Conservation (phyloP, 2,888 invertebrate genomes). For the Entomobrya proxima region DNA sequence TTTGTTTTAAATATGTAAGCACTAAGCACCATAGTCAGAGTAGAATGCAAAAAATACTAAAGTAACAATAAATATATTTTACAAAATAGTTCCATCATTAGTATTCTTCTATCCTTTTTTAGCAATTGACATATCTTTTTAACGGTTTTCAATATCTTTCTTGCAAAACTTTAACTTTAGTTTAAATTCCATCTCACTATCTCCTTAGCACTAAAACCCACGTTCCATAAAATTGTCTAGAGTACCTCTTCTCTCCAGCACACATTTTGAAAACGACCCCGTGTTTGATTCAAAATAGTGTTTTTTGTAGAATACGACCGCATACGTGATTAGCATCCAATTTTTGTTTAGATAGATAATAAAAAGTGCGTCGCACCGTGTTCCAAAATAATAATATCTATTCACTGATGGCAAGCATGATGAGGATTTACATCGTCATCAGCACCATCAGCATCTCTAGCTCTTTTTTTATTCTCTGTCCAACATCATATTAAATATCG, state of each 20-base stretch:
- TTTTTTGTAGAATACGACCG: constrained; percentile 25
- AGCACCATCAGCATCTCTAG: background rate
- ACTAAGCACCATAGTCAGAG: too few relatives aligned
- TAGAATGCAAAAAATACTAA: too few relatives aligned
- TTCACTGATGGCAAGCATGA: background rate
- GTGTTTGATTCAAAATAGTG: constrained; percentile 26
- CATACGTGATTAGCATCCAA: constrained; percentile 51
- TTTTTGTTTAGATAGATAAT: constrained; percentile 11
- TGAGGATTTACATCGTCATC: background rate
- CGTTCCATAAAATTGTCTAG: too few relatives aligned
- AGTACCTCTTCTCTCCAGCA: background rate
- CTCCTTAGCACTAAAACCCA: background rate
- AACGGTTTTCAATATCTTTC: too few relatives aligned
- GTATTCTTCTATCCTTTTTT: too few relatives aligned
- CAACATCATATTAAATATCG: background rate
- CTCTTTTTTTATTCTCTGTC: background rate
- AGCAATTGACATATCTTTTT: too few relatives aligned
- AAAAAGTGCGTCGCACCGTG: constrained; percentile 1
- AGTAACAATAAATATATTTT: too few relatives aligned
- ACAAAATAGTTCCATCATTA: too few relatives aligned
- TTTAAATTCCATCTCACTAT: too few relatives aligned
- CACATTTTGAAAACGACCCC: background rate
- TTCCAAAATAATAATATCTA: background rate
- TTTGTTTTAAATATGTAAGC: too few relatives aligned
- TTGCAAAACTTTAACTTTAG: too few relatives aligned